Percentiles rank a stretch among this genome's conserved stretches.
Conservation (phyloP, 1,140 invertebrate species). For the Orchesella cincta region DNA sequence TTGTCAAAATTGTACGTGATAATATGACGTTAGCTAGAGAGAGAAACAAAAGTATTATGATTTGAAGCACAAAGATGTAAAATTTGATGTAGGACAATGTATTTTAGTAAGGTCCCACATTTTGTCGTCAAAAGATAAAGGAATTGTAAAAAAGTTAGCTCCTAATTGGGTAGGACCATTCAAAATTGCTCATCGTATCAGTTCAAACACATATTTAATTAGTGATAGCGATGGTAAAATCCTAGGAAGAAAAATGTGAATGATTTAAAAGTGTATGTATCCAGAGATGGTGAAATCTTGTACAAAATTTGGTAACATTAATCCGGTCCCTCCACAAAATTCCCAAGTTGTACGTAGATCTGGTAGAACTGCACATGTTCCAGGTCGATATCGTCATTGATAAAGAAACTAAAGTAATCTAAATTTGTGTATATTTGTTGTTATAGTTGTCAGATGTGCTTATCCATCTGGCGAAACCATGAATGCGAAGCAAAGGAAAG, state of each 20-base stretch:
- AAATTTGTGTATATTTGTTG: no score
- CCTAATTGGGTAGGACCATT: conserved; percentile 24
- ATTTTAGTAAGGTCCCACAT: background rate
- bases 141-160: conserved; percentile 8
- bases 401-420: no score
- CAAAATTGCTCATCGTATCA: background rate
- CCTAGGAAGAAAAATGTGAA: conserved; percentile 14
- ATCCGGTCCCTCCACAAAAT: no score
- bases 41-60: conserved; percentile 36
- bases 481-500: no score
- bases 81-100: conserved; percentile 36
- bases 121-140: conserved; percentile 12
- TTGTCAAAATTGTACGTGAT: conserved; percentile 32
- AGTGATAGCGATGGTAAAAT: background rate
- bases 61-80: background rate
- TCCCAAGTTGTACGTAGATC: no score
- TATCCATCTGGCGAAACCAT: no score
- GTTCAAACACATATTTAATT: background rate
- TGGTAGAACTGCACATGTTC: no score
- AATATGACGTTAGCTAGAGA: conserved; percentile 25
- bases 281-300: background rate
- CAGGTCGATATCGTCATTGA: no score
- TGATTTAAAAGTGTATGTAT: background rate
- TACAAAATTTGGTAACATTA: background rate
- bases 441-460: no score